phyloP scores from a whole-genome alignment of 1,140 invertebrate genomes.

The Eumaeus atala region DNA sequence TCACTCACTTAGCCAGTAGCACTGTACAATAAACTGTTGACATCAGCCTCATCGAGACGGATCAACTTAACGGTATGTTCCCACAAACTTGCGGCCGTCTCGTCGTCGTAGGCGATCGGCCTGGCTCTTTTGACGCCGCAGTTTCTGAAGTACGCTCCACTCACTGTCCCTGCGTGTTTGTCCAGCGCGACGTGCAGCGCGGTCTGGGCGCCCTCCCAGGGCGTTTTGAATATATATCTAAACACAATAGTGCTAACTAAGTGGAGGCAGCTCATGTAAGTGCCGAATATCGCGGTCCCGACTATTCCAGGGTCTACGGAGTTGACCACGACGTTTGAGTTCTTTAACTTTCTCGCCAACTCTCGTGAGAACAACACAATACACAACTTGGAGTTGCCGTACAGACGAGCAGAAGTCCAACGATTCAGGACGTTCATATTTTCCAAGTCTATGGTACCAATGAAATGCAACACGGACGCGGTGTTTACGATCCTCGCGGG shows the following conservation, averaged over 20 bases:
- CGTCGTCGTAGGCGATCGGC: slow-evolving; percentile 20
- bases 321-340: slow-evolving; percentile 75
- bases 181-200: slow-evolving; percentile 38
- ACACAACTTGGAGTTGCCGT: slow-evolving; percentile 82
- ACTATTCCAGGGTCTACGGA: slow-evolving; percentile 76
- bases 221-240: slow-evolving; percentile 35
- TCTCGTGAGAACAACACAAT: slow-evolving; percentile 80
- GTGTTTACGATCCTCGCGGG: slow-evolving; percentile 81
- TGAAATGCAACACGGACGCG: slow-evolving; percentile 76
- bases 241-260: slow-evolving; percentile 26
- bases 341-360: slow-evolving; percentile 75
- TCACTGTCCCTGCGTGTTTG: slow-evolving; percentile 33
- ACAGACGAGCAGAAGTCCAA: slow-evolving; percentile 74
- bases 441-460: slow-evolving; percentile 76
- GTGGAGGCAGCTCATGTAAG: slow-evolving; percentile 24
- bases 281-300: slow-evolving; percentile 68
- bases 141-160: slow-evolving; percentile 53
- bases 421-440: slow-evolving; percentile 76
- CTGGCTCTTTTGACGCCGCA: slow-evolving; percentile 25
- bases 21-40: slow-evolving; percentile 12
- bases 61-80: slow-evolving; percentile 32
- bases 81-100: slow-evolving; percentile 29
- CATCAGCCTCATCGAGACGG: slow-evolving; percentile 33
- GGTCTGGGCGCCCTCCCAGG: slow-evolving; percentile 47
- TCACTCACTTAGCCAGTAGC: neutral